Percentiles rank a stretch among this genome's conserved stretches.
phyloP scores from a whole-genome alignment of 2,113 vertebrate genomes.

The Guaruba guarouba region DNA sequence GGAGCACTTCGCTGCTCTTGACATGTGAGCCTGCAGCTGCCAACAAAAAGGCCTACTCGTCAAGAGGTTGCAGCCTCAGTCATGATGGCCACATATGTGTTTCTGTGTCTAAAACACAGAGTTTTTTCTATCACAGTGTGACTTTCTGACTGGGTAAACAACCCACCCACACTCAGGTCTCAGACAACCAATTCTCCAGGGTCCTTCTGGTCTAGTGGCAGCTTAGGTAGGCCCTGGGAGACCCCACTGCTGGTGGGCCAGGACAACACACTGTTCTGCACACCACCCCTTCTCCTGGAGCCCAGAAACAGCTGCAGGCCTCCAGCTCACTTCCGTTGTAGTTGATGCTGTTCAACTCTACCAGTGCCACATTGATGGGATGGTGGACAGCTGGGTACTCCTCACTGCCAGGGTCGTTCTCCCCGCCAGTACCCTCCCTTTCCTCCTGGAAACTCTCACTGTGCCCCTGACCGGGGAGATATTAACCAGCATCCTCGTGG shows the following conservation, averaged over 20 bases:
- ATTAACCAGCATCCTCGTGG: slow-evolving; percentile 80
- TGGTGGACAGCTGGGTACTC: slow-evolving; percentile 74
- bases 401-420: slow-evolving; percentile 85
- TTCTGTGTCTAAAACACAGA: background rate
- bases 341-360: slow-evolving; percentile 88
- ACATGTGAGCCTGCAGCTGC: slow-evolving; percentile 88
- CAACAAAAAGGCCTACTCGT: background rate
- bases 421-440: slow-evolving; percentile 82
- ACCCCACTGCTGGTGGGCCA: too few relatives aligned
- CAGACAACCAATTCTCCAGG: background rate
- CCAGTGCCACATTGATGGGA: slow-evolving; percentile 80
- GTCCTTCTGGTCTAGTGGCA: background rate
- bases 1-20: slow-evolving; percentile 85
- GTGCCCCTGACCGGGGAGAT: slow-evolving; percentile 74
- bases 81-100: background rate
- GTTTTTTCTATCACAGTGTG: background rate
- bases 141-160: background rate
- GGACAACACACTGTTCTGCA: background rate
- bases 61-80: background rate
- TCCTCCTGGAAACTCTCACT: slow-evolving; percentile 88
- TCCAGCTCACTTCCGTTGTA: slow-evolving; percentile 80
- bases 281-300: background rate
- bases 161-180: background rate
- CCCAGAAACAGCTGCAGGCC: accelerated
- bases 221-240: background rate